These are phyloP conservation scores for Idaea dimidiata DNA, from an alignment of 2,888 invertebrate species.

Conservation along the genomic window DNA sequence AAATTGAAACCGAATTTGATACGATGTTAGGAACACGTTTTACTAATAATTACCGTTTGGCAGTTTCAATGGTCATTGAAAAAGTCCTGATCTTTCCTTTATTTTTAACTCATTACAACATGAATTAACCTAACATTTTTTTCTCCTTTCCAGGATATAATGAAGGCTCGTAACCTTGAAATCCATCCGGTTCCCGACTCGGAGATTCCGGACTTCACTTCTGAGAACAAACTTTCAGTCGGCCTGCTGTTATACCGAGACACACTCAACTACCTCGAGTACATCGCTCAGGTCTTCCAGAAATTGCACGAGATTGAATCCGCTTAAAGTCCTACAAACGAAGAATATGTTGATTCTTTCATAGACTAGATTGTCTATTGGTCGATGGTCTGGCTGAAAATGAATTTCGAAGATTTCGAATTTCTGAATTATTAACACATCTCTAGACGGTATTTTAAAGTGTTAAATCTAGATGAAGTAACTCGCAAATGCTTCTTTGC, in stretches of 20 bases:
- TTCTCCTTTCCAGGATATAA: constrained; percentile 56
- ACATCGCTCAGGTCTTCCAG: constrained; percentile 60
- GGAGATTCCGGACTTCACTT: constrained; percentile 53
- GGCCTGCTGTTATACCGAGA: constrained; percentile 62
- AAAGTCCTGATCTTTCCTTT: neutral
- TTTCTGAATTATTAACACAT: constrained; percentile 27
- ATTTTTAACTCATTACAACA: neutral
- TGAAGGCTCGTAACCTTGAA: constrained; percentile 56
- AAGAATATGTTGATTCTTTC: neutral
- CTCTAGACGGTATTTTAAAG: no score
- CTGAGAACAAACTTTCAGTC: constrained; percentile 39
- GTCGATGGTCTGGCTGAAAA: neutral
- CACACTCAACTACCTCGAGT: constrained; percentile 66
- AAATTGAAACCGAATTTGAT: no score
- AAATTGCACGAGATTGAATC: constrained; percentile 47
- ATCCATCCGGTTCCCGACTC: constrained; percentile 50
- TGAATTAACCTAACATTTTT: constrained; percentile 16
- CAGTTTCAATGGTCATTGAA: neutral
- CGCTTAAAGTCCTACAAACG: constrained; percentile 36
- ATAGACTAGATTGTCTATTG: neutral
- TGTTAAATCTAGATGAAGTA: no score
- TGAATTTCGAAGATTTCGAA: constrained; percentile 25
- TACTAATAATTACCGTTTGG: no score
- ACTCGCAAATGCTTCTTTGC: no score
- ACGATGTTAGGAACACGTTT: no score